Conservation (phyloP, 2,113 vertebrate species). For the Sylvilagus bachmani region DNA sequence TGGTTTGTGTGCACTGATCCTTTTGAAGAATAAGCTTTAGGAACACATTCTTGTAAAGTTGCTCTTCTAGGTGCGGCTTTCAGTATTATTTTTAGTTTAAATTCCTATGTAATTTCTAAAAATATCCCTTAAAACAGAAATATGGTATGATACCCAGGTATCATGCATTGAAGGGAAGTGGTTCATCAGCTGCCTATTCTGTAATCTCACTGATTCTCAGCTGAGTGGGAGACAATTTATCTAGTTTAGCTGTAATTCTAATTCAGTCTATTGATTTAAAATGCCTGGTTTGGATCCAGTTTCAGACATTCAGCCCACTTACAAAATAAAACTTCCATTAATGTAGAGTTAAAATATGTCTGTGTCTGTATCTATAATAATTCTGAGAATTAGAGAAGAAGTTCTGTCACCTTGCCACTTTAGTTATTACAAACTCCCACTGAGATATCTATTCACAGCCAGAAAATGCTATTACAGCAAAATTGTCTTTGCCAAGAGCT, state of each 20-base stretch:
- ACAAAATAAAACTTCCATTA: slow-evolving; percentile 31
- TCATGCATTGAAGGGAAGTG: not conserved
- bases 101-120: not conserved
- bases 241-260: not conserved
- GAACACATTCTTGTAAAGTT: slow-evolving; percentile 57
- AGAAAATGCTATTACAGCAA: slow-evolving; percentile 22
- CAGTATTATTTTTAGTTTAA: slow-evolving; percentile 2
- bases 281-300: not conserved
- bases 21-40: not conserved
- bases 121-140: not conserved
- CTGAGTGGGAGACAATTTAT: slow-evolving; percentile 25
- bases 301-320: not conserved
- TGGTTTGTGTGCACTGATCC: not conserved
- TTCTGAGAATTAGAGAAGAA: not conserved
- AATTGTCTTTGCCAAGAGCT: not conserved
- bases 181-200: not conserved
- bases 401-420: slow-evolving; percentile 40
- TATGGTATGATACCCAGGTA: not conserved
- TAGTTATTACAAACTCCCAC: not conserved
- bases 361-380: not conserved
- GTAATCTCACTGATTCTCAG: not conserved
- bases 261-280: slow-evolving; percentile 41
- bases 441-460: not conserved
- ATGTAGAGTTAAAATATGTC: slow-evolving; percentile 32
- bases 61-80: not conserved